phyloP scores from a whole-genome alignment of 2,888 invertebrate species.

The Drosophila colorata region DNA sequence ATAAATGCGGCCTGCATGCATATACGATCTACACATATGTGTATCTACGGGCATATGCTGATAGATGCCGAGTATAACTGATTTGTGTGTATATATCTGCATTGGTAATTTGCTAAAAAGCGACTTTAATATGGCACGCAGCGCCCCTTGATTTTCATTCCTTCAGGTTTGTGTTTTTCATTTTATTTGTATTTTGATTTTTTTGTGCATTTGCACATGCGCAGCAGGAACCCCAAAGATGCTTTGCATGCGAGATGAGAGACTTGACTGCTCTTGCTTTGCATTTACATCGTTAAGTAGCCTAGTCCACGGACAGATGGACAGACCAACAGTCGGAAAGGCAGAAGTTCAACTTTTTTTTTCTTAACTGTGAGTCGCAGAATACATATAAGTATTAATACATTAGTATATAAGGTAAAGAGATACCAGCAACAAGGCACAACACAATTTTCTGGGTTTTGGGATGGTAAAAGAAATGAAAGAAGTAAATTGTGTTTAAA shows the following conservation, averaged over 20 bases:
- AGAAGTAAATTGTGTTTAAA: too few species aligned
- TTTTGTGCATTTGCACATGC: constrained; percentile 53
- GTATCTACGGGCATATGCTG: constrained; percentile 50
- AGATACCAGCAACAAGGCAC: too few species aligned
- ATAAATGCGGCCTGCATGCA: constrained; percentile 57
- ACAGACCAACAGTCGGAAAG: background rate
- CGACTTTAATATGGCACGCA: constrained; percentile 72
- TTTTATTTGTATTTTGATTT: constrained; percentile 6
- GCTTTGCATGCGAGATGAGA: constrained; percentile 43
- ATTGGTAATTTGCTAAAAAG: constrained; percentile 75
- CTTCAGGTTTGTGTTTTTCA: background rate
- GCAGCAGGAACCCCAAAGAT: constrained; percentile 44
- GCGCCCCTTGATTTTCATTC: constrained; percentile 20
- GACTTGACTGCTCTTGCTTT: constrained; percentile 27
- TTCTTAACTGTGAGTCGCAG: background rate
- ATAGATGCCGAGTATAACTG: constrained; percentile 71
- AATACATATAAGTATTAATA: background rate
- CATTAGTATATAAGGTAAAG: too few species aligned
- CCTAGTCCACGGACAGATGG: background rate
- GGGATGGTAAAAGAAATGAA: too few species aligned
- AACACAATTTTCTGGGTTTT: too few species aligned
- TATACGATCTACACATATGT: constrained; percentile 25
- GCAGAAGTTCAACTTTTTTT: background rate
- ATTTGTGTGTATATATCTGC: constrained; percentile 76
- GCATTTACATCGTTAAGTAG: constrained; percentile 68